phyloP scores from a whole-genome alignment of 2,797 vertebrate genomes.

The Protosalanx chinensis region DNA sequence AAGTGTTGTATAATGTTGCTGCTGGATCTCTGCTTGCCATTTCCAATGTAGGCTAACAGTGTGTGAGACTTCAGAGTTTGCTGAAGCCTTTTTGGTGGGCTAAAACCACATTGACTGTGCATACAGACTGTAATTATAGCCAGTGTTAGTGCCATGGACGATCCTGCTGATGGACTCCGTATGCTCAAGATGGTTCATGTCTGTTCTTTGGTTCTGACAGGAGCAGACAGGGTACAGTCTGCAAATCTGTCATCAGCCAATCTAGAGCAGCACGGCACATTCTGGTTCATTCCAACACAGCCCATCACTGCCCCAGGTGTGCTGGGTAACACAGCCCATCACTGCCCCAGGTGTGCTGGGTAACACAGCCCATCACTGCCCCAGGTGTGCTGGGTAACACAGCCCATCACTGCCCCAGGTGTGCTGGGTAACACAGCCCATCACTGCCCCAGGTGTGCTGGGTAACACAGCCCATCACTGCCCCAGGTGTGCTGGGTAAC shows the following conservation, averaged over 20 bases:
- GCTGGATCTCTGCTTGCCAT: not conserved
- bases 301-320: not conserved
- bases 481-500: too few species aligned
- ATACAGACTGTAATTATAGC: constrained; percentile 40
- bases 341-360: too few species aligned
- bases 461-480: too few species aligned
- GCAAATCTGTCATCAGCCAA: not conserved
- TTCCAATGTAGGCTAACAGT: constrained; percentile 4
- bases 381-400: not conserved
- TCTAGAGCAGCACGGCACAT: not conserved
- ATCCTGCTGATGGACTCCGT: constrained; percentile 10
- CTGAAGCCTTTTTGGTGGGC: constrained; percentile 1
- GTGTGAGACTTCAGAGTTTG: not conserved
- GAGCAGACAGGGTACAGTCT: constrained; percentile 1
- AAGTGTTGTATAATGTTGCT: constrained; percentile 2
- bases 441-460: too few species aligned
- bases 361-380: not conserved
- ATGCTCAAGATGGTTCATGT: constrained; percentile 1
- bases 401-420: too few species aligned
- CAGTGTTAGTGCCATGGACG: constrained; percentile 21
- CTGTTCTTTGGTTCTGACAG: not conserved
- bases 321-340: not conserved
- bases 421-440: too few species aligned
- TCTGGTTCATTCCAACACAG: not conserved
- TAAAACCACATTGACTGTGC: constrained; percentile 16